These are phyloP conservation scores for Phrynocephalus vlangalii DNA, from an alignment of 2,797 vertebrate species.

Conservation along the genomic window DNA sequence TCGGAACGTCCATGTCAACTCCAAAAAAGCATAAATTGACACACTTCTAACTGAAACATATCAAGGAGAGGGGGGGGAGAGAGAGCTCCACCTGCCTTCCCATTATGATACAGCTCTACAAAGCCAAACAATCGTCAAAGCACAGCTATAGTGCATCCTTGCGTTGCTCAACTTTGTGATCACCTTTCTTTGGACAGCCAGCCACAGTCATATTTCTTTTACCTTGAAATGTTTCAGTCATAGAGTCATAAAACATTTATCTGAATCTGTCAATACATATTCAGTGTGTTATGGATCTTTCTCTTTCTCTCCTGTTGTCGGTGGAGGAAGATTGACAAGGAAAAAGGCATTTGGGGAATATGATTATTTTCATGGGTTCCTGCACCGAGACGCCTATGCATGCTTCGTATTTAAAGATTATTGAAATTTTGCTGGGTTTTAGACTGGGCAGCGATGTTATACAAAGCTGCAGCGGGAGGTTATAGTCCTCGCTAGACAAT, in stretches of 20 bases:
- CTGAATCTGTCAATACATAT: conserved; percentile 64
- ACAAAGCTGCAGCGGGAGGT: conserved; percentile 74
- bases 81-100: neutral
- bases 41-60: neutral
- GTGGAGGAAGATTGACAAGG: conserved; percentile 56
- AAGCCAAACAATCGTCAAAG: conserved; percentile 74
- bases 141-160: conserved; percentile 62
- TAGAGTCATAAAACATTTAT: conserved; percentile 65
- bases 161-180: conserved; percentile 67
- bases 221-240: conserved; percentile 61
- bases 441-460: conserved; percentile 70
- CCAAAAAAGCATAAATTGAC: no score
- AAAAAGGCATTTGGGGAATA: conserved; percentile 59
- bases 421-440: conserved; percentile 77
- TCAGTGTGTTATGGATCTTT: conserved; percentile 58
- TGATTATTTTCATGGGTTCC: conserved; percentile 64
- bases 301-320: conserved; percentile 49
- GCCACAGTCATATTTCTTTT: conserved; percentile 69
- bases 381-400: conserved; percentile 54
- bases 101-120: conserved; percentile 41
- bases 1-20: no score
- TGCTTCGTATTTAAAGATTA: conserved; percentile 71
- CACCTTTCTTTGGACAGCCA: conserved; percentile 54
- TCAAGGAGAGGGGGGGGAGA: no score
- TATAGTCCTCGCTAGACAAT: conserved; percentile 75